A percentile compares a stretch with the other conserved stretches of the same genome.
phyloP scores from a whole-genome alignment of 2,888 invertebrate species.

The Stenolophus ochropezus region DNA sequence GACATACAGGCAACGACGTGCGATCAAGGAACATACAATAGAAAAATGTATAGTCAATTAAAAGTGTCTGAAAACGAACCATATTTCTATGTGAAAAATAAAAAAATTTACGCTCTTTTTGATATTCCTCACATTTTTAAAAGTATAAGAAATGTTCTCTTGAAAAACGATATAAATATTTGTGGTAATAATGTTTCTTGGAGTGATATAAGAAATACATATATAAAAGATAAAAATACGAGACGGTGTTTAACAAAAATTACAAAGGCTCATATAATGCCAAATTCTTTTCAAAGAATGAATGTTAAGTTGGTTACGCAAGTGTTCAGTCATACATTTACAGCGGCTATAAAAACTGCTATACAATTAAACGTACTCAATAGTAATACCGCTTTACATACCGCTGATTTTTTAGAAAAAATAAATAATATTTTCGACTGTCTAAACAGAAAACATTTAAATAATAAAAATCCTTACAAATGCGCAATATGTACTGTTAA shows the following conservation, averaged over 20 bases:
- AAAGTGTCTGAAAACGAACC: background rate
- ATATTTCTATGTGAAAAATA: background rate
- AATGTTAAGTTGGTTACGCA: background rate
- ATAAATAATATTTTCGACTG: background rate
- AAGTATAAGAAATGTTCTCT: background rate
- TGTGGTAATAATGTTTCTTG: background rate
- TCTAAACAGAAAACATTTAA: background rate
- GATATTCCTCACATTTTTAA: background rate
- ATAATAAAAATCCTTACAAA: background rate
- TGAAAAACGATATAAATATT: background rate
- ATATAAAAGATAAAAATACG: background rate
- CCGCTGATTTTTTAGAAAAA: background rate
- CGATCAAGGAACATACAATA: background rate
- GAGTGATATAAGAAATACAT: background rate
- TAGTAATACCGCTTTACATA: background rate
- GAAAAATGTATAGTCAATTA: background rate
- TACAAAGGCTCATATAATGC: background rate
- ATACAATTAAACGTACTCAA: no score
- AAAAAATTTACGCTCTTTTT: conserved; percentile 2
- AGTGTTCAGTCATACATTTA: no score
- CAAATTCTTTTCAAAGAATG: background rate
- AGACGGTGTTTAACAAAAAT: background rate
- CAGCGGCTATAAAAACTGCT: no score
- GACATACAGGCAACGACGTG: background rate
- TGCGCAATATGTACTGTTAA: background rate